Evolutionary conservation across 2,888 invertebrate species (phyloP), one percentile per base, ranked within the genome.

Genomic region (Lottia scabra): DNA sequence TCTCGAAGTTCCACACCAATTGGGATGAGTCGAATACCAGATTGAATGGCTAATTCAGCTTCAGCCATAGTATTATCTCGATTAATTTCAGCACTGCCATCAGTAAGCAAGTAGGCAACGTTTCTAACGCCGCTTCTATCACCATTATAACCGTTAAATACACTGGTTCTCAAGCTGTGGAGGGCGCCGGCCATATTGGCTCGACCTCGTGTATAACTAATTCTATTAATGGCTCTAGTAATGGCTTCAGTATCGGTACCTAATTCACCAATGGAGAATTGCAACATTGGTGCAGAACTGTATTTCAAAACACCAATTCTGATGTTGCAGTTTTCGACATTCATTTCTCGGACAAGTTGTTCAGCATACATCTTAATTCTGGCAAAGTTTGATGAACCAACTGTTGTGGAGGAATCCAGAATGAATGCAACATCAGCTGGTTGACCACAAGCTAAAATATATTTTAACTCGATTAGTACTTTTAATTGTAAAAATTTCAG

Each of bases 101-200:
- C 87, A 0, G 87, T 87, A 38, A 88, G 73, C 68, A 87, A 76
- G 73, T 86, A 83, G 3, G 85, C 84, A 67, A 85, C 81, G 77
- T 87, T 87, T 67, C 78, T 74, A 65, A 85, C 82, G 67, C 56
- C 65, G 1, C 78, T 71, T 63, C 88, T 76, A 75, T 87, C 87
- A 2, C 85, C 86, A 38, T 75, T 75, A n/a, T 73, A 71, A 8
- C 80, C 78, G 43, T 83, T 83, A 70, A 85, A 86, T 79, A 86
- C 84, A 30, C 78, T 65, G 0, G 78, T 81, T 16, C 85, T 74
- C 13, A 84, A 69, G 6, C 80, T 76, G 45, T 79, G 74, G 38
- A 87, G 77, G 6, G 87, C 88, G 5, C 80, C 84, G 0, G 87
- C 86, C 80, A 87, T 84, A 73, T 88, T 87, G 19, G 87, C 84